phyloP scores from a whole-genome alignment of 2,888 invertebrate genomes.

The Coelogynopora nodosa region DNA sequence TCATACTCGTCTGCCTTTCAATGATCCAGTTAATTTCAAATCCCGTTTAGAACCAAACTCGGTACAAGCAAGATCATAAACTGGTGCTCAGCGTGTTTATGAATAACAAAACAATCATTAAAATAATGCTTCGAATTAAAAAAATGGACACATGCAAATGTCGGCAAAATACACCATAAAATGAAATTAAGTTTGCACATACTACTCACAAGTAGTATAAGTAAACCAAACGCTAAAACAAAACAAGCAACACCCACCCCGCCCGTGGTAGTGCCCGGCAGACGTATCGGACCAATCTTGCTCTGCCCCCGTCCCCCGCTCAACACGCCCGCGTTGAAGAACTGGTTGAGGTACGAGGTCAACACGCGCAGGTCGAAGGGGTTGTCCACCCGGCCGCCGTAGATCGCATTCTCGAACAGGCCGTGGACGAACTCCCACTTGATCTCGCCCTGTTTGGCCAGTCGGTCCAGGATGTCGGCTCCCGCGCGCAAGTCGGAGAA shows the following conservation, averaged over 20 bases:
- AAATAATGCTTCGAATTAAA: no score
- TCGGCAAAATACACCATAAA: neutral
- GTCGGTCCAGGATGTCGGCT: conserved; percentile 67
- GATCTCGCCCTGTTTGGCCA: conserved; percentile 52
- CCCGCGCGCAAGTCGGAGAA: conserved; percentile 76
- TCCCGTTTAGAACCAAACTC: no score
- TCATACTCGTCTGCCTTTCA: no score
- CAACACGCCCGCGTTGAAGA: conserved; percentile 59
- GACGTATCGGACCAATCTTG: conserved; percentile 65
- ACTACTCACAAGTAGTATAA: neutral
- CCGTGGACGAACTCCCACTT: conserved; percentile 76
- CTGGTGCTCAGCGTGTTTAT: no score
- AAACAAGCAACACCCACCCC: conserved; percentile 59
- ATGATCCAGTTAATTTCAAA: no score
- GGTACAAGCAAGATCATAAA: no score
- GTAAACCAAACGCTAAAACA: conserved; percentile 4
- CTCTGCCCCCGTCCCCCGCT: conserved; percentile 64
- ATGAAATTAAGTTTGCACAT: conserved; percentile 21
- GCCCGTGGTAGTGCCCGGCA: conserved; percentile 66
- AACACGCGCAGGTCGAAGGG: conserved; percentile 71
- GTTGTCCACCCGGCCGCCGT: conserved; percentile 81
- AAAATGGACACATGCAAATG: no score
- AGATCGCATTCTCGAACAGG: conserved; percentile 74
- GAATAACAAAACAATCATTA: no score
- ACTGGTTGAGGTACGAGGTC: conserved; percentile 67